phyloP scores from a whole-genome alignment of 53 echinoderm and acorn worm species.

The Crossaster papposus region DNA sequence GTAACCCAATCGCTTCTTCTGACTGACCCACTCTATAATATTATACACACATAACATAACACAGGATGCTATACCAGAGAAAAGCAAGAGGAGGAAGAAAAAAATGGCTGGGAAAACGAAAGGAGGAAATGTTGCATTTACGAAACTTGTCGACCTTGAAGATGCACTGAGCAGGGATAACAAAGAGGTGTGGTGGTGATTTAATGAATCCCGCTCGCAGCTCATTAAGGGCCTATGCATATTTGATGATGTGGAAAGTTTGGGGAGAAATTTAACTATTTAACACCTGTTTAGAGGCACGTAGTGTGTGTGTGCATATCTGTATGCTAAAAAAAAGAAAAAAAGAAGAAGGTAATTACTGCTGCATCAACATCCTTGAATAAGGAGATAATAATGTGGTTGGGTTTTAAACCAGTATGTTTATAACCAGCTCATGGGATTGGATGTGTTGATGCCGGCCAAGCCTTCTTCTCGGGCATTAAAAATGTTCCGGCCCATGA shows the following conservation, averaged over 20 bases:
- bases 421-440: no score
- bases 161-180: background rate
- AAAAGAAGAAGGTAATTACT: background rate
- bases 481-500: no score
- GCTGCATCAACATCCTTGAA: background rate
- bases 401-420: no score
- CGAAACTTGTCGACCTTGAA: slow-evolving; percentile 40
- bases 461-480: no score
- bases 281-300: slow-evolving; percentile 25
- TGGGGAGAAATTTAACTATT: slow-evolving; percentile 29
- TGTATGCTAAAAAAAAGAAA: background rate
- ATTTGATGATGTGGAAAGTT: slow-evolving; percentile 54
- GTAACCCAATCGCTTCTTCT: slow-evolving; percentile 50
- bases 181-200: slow-evolving; percentile 36
- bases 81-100: background rate
- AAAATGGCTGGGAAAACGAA: background rate
- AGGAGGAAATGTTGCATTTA: slow-evolving; percentile 31
- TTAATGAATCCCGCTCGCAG: slow-evolving; percentile 32
- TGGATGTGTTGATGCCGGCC: no score
- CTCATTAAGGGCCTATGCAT: slow-evolving; percentile 52
- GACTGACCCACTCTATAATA: slow-evolving; percentile 32
- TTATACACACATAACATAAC: slow-evolving; percentile 32
- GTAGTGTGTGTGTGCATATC: slow-evolving; percentile 17
- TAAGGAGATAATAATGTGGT: no score
- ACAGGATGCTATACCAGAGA: background rate